phyloP scores from a whole-genome alignment of 2,797 vertebrate genomes.

The Crocidura indochinensis region DNA sequence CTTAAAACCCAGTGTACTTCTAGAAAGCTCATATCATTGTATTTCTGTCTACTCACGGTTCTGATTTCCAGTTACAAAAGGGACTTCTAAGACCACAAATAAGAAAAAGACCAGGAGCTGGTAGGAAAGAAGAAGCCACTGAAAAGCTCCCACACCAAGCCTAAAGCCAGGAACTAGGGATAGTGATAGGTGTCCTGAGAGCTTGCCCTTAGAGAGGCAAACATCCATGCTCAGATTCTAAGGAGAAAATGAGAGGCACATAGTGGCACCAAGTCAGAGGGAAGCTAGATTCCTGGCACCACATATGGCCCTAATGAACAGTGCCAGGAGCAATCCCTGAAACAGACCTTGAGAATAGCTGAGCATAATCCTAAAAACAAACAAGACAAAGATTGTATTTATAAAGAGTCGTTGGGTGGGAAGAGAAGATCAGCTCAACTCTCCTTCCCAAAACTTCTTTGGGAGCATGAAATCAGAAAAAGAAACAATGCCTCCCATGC shows the following conservation, averaged over 20 bases:
- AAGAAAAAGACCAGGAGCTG: not conserved
- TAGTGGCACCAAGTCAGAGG: not conserved
- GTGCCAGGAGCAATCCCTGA: no score
- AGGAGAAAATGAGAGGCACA: not conserved
- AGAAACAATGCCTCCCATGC: not conserved
- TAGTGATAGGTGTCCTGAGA: not conserved
- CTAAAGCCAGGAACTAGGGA: not conserved
- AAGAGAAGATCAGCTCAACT: no score
- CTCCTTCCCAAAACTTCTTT: not conserved
- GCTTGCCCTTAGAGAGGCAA: not conserved
- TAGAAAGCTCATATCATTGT: not conserved
- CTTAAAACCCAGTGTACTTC: not conserved
- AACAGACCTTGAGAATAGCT: no score
- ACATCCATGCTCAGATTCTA: not conserved
- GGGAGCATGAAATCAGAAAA: not conserved
- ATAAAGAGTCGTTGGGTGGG: no score
- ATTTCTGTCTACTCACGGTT: not conserved
- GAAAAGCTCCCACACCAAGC: not conserved
- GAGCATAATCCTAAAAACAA: no score
- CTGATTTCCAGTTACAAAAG: not conserved
- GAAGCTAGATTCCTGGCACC: not conserved
- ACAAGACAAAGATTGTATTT: no score
- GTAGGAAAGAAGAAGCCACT: not conserved
- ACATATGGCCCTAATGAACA: no score
- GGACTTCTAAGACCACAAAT: not conserved